These are phyloP conservation scores for Trichopria drosophilae DNA, from an alignment of 2,888 invertebrate genomes.

Conservation along the genomic window DNA sequence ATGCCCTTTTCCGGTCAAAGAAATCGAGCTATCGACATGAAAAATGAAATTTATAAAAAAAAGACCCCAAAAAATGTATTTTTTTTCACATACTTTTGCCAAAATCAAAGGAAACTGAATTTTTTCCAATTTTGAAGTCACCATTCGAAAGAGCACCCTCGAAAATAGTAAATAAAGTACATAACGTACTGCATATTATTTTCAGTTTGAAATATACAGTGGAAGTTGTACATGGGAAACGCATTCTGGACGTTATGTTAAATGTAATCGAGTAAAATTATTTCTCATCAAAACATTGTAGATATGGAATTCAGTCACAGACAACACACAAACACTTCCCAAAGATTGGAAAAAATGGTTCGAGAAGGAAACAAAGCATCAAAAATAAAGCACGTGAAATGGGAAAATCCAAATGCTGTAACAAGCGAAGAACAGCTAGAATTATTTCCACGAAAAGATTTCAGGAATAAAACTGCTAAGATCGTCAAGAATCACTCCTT, in stretches of 20 bases:
- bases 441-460: constrained; percentile 63
- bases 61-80: too few species aligned
- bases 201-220: too few species aligned
- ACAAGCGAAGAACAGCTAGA: constrained; percentile 65
- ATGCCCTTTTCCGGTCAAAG: background rate
- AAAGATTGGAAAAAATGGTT: constrained; percentile 86
- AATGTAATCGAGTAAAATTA: background rate
- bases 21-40: too few species aligned
- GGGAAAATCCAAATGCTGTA: constrained; percentile 65
- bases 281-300: constrained; percentile 32
- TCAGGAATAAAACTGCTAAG: constrained; percentile 44
- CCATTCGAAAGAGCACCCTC: too few species aligned
- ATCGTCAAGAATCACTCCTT: constrained; percentile 62
- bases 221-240: too few species aligned
- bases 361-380: constrained; percentile 79
- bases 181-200: too few species aligned
- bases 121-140: too few species aligned
- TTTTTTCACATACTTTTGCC: too few species aligned
- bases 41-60: too few species aligned
- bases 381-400: constrained; percentile 75
- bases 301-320: constrained; percentile 63
- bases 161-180: too few species aligned
- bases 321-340: constrained; percentile 84
- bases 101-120: too few species aligned
- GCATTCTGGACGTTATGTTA: background rate